These are phyloP conservation scores for Thinocorus orbignyianus DNA, from an alignment of 2,113 vertebrate species.

Conservation along the genomic window DNA sequence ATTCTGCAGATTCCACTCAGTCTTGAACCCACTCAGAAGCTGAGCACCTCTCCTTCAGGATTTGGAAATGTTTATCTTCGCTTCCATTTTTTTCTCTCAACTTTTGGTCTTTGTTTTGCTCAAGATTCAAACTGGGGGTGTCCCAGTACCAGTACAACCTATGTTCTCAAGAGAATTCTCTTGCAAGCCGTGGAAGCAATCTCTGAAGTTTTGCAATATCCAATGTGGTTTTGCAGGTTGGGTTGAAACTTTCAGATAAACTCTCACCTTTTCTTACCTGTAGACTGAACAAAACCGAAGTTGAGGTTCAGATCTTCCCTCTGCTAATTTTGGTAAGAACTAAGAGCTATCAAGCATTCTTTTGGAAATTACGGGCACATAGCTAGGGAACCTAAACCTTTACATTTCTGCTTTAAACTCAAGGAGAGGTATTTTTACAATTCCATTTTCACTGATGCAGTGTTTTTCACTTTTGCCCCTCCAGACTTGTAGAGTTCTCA, in stretches of 20 bases:
- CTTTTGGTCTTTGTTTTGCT: not conserved
- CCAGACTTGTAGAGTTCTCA: slow-evolving; percentile 14
- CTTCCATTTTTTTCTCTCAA: not conserved
- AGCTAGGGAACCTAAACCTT: not conserved
- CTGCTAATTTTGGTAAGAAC: not conserved
- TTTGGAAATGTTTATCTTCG: not conserved
- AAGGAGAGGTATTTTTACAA: not conserved
- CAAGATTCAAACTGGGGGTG: not conserved
- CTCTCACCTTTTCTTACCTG: not conserved
- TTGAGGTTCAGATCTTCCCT: not conserved
- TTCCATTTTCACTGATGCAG: not conserved
- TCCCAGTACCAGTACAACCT: not conserved
- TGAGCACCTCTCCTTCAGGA: not conserved
- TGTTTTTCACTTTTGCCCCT: slow-evolving; percentile 2
- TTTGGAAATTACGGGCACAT: not conserved
- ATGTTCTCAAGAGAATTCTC: not conserved
- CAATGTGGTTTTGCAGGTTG: not conserved
- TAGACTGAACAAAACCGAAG: not conserved
- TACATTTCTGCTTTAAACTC: not conserved
- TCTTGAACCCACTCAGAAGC: not conserved
- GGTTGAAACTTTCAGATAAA: not conserved
- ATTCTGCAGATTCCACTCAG: not conserved
- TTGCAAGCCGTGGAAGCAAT: not conserved
- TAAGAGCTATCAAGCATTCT: not conserved
- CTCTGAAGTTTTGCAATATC: not conserved